Conservation (phyloP, 2,888 invertebrate species). For the Biston stratarius region DNA sequence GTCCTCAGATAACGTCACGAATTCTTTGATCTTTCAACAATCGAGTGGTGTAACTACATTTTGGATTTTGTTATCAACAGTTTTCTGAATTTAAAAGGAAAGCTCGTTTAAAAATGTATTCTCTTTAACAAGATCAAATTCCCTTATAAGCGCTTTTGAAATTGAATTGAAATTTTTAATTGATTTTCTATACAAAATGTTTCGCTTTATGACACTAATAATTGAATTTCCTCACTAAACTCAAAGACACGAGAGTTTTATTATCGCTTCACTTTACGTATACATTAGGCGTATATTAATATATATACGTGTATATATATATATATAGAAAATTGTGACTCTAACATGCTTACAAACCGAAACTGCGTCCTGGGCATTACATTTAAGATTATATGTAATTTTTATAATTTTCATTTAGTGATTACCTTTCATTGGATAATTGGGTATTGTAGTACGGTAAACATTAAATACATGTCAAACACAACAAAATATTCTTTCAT, state of each 20-base stretch:
- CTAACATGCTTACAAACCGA: slow-evolving; percentile 61
- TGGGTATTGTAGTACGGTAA: slow-evolving; percentile 82
- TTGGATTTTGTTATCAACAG: too few species aligned
- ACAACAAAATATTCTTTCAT: slow-evolving; percentile 83
- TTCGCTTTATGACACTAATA: slow-evolving; percentile 9
- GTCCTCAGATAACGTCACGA: too few species aligned
- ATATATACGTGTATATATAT: slow-evolving; percentile 30
- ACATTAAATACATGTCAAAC: slow-evolving; percentile 86
- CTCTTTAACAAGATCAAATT: too few species aligned
- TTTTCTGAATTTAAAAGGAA: too few species aligned
- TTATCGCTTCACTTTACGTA: slow-evolving; percentile 49
- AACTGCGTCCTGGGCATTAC: slow-evolving; percentile 71
- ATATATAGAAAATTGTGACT: slow-evolving; percentile 45
- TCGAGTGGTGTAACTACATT: too few species aligned
- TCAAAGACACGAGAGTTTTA: slow-evolving; percentile 48
- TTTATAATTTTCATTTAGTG: slow-evolving; percentile 66
- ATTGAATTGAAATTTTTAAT: too few species aligned
- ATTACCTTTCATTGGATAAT: slow-evolving; percentile 70
- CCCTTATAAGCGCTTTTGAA: too few species aligned
- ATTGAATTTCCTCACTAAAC: slow-evolving; percentile 19
- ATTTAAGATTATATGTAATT: slow-evolving; percentile 65
- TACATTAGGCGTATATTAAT: slow-evolving; percentile 22
- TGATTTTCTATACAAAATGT: too few species aligned
- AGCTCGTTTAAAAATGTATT: too few species aligned
- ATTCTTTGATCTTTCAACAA: too few species aligned